Conservation (phyloP, 2,888 invertebrate species). For the Allacma fusca region DNA sequence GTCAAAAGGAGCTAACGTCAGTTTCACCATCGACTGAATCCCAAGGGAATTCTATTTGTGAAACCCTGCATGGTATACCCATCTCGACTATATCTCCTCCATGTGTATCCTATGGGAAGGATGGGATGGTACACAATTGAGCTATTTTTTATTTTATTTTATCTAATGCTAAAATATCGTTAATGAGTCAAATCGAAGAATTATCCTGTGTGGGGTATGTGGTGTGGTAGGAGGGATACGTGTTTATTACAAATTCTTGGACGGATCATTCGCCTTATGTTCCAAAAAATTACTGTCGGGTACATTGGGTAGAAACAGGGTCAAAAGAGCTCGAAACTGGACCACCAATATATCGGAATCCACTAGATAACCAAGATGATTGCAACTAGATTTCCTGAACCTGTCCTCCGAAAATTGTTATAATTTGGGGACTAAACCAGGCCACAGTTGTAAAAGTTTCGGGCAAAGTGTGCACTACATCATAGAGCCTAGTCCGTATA, state of each 20-base stretch:
- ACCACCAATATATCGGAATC: slow-evolving; percentile 7
- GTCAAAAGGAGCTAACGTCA: too few species aligned
- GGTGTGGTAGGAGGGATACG: not conserved
- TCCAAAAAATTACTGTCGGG: not conserved
- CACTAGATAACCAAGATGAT: not conserved
- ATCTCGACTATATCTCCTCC: too few species aligned
- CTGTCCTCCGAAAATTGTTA: slow-evolving; percentile 4
- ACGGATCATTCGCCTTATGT: slow-evolving; percentile 12
- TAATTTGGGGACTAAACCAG: slow-evolving; percentile 8
- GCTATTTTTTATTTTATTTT: too few species aligned
- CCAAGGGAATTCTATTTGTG: too few species aligned
- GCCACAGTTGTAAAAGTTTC: not conserved
- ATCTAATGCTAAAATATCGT: not conserved
- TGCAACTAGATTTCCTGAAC: not conserved
- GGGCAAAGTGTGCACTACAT: not conserved
- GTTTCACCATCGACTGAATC: too few species aligned
- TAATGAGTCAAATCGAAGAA: not conserved
- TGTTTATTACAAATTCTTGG: slow-evolving; percentile 3
- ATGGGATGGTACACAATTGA: too few species aligned
- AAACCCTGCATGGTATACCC: too few species aligned
- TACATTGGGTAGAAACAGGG: not conserved
- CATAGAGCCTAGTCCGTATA: not conserved
- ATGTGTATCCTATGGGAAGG: too few species aligned
- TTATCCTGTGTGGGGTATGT: not conserved
- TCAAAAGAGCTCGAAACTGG: not conserved